Evolutionary conservation across 2,797 vertebrate genomes (phyloP).

Genomic region (Crocodylus rhombifer): DNA sequence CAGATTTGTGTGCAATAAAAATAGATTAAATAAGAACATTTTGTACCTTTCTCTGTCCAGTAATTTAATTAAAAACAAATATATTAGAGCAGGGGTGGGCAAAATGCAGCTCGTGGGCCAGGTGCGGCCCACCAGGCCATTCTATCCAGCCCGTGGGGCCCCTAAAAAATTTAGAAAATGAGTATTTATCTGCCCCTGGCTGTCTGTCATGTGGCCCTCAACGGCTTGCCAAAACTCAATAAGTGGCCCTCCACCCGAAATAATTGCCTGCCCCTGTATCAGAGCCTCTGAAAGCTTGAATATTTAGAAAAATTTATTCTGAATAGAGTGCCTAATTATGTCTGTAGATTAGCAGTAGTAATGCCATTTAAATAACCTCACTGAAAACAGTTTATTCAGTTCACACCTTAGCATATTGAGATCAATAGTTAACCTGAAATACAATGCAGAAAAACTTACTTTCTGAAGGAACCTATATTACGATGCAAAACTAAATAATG

Average conservation of each 20-base stretch:
- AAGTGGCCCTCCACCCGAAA: too few relatives aligned
- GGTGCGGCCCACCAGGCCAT: too few relatives aligned
- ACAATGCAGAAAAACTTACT: not conserved
- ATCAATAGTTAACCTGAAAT: not conserved
- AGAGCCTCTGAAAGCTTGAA: not conserved
- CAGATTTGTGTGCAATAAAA: not conserved
- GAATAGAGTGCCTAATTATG: not conserved
- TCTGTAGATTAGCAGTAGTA: not conserved
- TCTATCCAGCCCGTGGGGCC: too few relatives aligned
- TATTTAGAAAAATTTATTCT: not conserved
- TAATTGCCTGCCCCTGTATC: too few relatives aligned
- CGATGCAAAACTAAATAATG: not conserved
- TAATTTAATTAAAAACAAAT: not conserved
- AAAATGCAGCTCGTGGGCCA: too few relatives aligned
- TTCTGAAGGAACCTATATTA: not conserved
- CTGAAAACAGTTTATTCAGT: not conserved
- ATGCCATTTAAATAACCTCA: not conserved
- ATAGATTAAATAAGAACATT: conserved; percentile 12
- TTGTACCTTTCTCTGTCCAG: not conserved
- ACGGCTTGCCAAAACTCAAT: too few relatives aligned
- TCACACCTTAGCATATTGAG: fast-evolving
- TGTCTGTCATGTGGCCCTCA: too few relatives aligned
- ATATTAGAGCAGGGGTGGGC: not conserved
- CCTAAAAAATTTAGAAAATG: too few relatives aligned
- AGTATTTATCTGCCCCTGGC: too few relatives aligned